Conservation (phyloP, 1,140 invertebrate genomes). For the Campoletis sonorensis region DNA sequence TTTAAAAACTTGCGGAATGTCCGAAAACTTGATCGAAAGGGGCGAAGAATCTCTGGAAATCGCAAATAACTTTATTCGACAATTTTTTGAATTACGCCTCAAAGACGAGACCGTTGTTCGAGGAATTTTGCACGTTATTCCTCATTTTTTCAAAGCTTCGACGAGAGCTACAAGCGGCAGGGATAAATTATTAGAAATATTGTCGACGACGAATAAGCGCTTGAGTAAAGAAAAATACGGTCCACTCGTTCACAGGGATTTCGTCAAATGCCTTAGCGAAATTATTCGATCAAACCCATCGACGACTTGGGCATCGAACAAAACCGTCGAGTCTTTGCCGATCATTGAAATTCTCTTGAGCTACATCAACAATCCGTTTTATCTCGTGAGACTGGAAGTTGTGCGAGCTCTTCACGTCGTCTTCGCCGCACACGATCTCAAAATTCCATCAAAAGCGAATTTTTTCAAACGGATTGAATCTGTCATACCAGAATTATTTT, state of each 20-base stretch:
- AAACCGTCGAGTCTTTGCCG: not conserved
- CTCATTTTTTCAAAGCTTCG: constrained; percentile 8
- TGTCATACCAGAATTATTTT: not conserved
- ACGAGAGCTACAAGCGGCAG: not conserved
- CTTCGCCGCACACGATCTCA: not conserved
- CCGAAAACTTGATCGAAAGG: not conserved
- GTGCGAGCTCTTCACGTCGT: constrained; percentile 28
- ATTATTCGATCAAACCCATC: not conserved
- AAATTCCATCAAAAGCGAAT: not conserved
- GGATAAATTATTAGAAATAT: not conserved
- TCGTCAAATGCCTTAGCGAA: not conserved
- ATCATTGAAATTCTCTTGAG: not conserved
- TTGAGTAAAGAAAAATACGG: constrained; percentile 4
- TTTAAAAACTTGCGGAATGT: not conserved
- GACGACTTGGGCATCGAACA: not conserved
- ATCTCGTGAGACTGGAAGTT: constrained; percentile 12
- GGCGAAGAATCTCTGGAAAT: not conserved
- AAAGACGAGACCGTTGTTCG: constrained; percentile 29
- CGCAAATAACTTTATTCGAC: not conserved
- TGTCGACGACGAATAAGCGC: not conserved
- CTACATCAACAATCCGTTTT: constrained; percentile 23
- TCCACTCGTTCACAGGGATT: constrained; percentile 17
- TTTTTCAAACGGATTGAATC: constrained; percentile 15
- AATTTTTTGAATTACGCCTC: not conserved
- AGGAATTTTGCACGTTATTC: constrained; percentile 17